phyloP scores from a whole-genome alignment of 2,113 vertebrate genomes.

The Petrocephalus zakoni region DNA sequence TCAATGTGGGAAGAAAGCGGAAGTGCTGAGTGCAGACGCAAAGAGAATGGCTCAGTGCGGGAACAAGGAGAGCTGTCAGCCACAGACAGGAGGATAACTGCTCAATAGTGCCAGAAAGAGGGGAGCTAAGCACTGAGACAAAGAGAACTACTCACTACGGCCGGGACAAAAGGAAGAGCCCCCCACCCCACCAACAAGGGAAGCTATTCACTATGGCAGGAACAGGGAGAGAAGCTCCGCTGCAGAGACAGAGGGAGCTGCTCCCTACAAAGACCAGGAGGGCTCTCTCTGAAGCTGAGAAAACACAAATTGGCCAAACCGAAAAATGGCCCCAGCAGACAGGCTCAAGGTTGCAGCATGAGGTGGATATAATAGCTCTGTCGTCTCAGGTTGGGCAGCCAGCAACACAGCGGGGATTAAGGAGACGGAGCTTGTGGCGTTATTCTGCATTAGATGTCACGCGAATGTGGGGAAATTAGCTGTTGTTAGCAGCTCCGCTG shows the following conservation, averaged over 20 bases:
- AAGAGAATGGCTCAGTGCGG: not conserved
- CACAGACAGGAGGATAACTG: not conserved
- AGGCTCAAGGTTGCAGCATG: constrained; percentile 18
- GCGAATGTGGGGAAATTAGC: not conserved
- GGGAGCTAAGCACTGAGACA: not conserved
- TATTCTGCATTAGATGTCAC: not conserved
- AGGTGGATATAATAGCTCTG: not conserved
- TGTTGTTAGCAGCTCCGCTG: not conserved
- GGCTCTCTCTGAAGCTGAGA: constrained; percentile 14
- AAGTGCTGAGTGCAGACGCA: not conserved
- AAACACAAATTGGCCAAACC: constrained; percentile 42
- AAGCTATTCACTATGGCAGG: not conserved
- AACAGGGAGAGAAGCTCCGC: not conserved
- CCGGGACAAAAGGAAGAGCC: not conserved
- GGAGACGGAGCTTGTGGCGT: not conserved
- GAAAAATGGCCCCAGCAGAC: constrained; percentile 38
- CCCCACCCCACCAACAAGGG: not conserved
- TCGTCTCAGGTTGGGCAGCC: not conserved
- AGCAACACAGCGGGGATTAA: not conserved
- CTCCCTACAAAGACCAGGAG: not conserved
- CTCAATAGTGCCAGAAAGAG: not conserved
- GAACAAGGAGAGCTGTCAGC: not conserved
- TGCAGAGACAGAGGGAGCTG: not conserved
- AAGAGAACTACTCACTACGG: constrained; percentile 1
- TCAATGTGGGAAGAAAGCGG: not conserved